Conservation (phyloP, 2,113 vertebrate species). For the Patagioenas fasciata region DNA sequence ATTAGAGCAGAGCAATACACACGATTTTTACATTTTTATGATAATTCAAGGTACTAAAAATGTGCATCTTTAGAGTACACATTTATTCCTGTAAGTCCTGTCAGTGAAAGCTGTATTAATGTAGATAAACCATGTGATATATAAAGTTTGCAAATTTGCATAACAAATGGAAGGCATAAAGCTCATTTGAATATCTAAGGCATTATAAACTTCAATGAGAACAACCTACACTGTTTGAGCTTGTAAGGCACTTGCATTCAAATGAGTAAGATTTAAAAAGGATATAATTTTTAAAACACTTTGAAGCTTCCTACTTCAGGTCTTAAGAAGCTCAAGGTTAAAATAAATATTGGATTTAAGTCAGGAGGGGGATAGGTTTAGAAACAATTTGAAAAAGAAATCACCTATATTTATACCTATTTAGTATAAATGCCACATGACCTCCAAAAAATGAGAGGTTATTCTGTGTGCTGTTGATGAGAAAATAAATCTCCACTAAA, state of each 20-base stretch:
- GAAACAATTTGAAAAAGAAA: conserved; percentile 61
- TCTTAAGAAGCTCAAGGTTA: conserved; percentile 68
- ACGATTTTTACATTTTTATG: conserved; percentile 79
- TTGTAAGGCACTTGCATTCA: conserved; percentile 72
- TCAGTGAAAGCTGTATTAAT: conserved; percentile 74
- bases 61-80: conserved; percentile 69
- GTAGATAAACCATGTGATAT: conserved; percentile 74
- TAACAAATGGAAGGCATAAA: conserved; percentile 76
- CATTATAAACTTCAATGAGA: conserved; percentile 76
- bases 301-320: conserved; percentile 65
- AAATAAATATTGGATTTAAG: conserved; percentile 71
- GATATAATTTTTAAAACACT: conserved; percentile 68
- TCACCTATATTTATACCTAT: conserved; percentile 41
- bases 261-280: conserved; percentile 73
- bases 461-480: background rate
- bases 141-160: conserved; percentile 74
- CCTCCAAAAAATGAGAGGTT: conserved; percentile 43
- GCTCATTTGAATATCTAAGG: conserved; percentile 80
- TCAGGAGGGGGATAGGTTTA: conserved; percentile 34
- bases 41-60: conserved; percentile 77
- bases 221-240: conserved; percentile 70
- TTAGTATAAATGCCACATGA: conserved; percentile 51
- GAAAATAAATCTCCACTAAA: background rate
- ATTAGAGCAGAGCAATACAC: conserved; percentile 74
- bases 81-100: conserved; percentile 68